A percentile compares a stretch with the other conserved stretches of the same genome.
Evolutionary conservation across 2,113 vertebrate genomes (phyloP).

Genomic region (Leucosticte australis): DNA sequence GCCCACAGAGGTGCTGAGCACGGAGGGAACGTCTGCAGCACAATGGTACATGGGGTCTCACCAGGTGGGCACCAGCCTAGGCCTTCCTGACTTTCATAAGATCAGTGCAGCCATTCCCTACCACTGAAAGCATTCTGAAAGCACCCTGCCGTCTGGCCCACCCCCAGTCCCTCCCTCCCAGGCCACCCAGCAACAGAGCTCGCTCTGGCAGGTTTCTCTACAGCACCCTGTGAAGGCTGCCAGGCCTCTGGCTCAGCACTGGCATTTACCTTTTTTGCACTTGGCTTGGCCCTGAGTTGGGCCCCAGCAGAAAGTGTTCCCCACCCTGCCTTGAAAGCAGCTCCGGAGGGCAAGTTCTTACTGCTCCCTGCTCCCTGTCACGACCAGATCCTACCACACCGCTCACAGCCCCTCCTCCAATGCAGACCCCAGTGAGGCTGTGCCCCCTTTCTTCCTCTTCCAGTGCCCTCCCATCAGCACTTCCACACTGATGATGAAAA

Average conservation of each 20-base stretch:
- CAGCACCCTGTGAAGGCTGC: not conserved
- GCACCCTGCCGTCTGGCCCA: not conserved
- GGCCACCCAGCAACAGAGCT: not conserved
- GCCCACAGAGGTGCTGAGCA: not conserved
- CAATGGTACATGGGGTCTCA: rapidly evolving
- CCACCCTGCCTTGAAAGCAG: rapidly evolving
- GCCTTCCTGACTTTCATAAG: not conserved
- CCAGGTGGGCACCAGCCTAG: not conserved
- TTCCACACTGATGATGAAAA: not conserved
- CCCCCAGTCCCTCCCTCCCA: not conserved
- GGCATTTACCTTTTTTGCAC: conserved; percentile 49
- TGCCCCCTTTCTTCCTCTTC: not conserved
- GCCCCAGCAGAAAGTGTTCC: not conserved
- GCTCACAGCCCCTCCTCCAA: not conserved
- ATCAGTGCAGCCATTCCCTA: not conserved
- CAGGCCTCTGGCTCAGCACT: not conserved
- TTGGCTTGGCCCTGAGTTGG: not conserved
- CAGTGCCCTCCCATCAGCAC: not conserved
- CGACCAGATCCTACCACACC: not conserved
- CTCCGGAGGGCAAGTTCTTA: not conserved
- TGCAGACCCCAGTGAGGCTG: rapidly evolving
- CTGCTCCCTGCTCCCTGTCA: not conserved
- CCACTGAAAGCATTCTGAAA: not conserved
- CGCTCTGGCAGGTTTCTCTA: not conserved
- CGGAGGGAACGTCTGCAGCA: not conserved